Percentiles rank a stretch among this genome's conserved stretches.
These are phyloP conservation scores for Hyles euphorbiae DNA, from an alignment of 1,140 invertebrate genomes.

Conservation along the genomic window DNA sequence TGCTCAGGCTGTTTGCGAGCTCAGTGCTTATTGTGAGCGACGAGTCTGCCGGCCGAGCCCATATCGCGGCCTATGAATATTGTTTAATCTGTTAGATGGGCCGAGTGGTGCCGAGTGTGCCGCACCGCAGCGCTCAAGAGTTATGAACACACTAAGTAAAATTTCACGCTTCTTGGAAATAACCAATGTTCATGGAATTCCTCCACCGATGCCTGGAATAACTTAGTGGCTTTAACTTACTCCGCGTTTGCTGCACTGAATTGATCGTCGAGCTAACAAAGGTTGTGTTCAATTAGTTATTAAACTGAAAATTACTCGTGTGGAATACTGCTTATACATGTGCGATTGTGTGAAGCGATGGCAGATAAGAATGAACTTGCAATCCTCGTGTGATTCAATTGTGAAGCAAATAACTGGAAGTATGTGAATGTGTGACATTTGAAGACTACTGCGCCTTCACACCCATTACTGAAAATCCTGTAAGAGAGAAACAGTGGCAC, in stretches of 20 bases:
- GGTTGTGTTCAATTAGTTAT: neutral
- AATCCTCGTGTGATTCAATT: neutral
- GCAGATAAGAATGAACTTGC: too few relatives aligned
- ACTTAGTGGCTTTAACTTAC: slow-evolving; percentile 11
- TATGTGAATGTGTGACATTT: too few relatives aligned
- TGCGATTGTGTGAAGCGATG: too few relatives aligned
- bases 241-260: neutral
- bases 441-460: too few relatives aligned
- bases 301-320: too few relatives aligned
- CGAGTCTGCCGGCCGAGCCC: slow-evolving; percentile 20
- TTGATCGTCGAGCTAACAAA: neutral
- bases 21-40: slow-evolving; percentile 47
- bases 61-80: slow-evolving; percentile 19
- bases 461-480: too few relatives aligned
- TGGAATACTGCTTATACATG: too few relatives aligned
- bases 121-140: neutral
- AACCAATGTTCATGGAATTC: slow-evolving; percentile 11
- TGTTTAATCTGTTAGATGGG: slow-evolving; percentile 29
- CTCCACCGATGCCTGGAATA: slow-evolving; percentile 9
- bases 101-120: slow-evolving; percentile 3
- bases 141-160: slow-evolving; percentile 9
- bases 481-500: too few relatives aligned
- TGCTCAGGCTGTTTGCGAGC: slow-evolving; percentile 47
- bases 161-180: slow-evolving; percentile 19
- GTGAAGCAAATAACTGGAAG: neutral